A percentile compares a stretch with the other conserved stretches of the same genome.
These are phyloP conservation scores for Mormoops blainvillei DNA, from an alignment of 2,113 vertebrate genomes.

Conservation along the genomic window DNA sequence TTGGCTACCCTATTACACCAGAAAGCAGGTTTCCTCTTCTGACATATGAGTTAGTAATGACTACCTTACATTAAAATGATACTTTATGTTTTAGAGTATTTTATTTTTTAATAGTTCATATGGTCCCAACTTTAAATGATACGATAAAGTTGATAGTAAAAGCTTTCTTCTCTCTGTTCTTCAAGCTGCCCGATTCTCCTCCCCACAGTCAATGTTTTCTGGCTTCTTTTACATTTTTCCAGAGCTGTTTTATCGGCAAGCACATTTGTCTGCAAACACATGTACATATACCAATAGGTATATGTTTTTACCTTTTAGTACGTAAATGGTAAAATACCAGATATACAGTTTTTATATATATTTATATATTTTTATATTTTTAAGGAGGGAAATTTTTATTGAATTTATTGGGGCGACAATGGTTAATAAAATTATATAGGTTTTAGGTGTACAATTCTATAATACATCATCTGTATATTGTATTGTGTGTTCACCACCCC, in stretches of 20 bases:
- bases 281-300: neutral
- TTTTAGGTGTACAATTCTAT: too few species aligned
- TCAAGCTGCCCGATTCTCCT: neutral
- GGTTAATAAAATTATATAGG: too few species aligned
- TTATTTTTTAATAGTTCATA: neutral
- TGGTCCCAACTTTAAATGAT: neutral
- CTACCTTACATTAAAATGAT: neutral
- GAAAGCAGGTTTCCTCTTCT: neutral
- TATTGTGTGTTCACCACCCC: too few species aligned
- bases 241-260: neutral
- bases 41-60: neutral
- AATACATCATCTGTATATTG: too few species aligned
- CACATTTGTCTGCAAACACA: neutral
- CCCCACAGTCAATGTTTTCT: neutral
- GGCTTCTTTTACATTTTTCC: neutral
- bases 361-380: too few species aligned
- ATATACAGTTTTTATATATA: neutral
- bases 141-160: neutral
- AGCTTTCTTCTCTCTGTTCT: neutral
- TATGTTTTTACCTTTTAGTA: neutral
- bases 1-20: neutral
- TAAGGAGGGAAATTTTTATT: too few species aligned
- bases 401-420: too few species aligned
- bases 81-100: neutral
- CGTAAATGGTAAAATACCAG: neutral